Conservation (phyloP, 2,888 invertebrate species). For the Rutpela maculata region DNA sequence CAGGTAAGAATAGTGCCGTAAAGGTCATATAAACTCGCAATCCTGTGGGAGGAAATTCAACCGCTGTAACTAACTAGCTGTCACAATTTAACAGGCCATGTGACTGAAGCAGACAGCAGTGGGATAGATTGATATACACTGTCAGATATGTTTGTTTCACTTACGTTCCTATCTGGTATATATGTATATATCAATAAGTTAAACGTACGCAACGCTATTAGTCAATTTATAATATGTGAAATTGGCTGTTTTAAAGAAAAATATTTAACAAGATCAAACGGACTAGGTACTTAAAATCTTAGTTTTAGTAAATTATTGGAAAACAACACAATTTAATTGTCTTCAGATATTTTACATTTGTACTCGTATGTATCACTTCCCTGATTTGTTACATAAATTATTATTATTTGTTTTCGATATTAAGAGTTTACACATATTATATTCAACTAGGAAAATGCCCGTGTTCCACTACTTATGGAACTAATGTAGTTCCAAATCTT, state of each 20-base stretch:
- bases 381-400: no score
- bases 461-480: no score
- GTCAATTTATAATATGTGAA: background rate
- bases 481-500: no score
- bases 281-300: no score
- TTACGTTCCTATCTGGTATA: constrained; percentile 16
- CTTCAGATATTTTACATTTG: no score
- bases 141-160: constrained; percentile 37
- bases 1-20: constrained; percentile 52
- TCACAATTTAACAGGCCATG: constrained; percentile 60
- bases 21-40: constrained; percentile 53
- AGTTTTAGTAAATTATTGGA: no score
- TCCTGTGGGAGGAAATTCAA: constrained; percentile 65
- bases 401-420: no score
- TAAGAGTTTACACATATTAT: no score
- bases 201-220: background rate
- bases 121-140: constrained; percentile 38
- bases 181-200: constrained; percentile 24
- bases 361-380: no score
- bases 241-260: background rate
- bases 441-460: no score
- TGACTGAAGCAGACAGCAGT: constrained; percentile 51
- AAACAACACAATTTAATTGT: no score
- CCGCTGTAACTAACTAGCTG: constrained; percentile 69
- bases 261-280: background rate